Base-by-base conservation (phyloP, 2,888 invertebrate genomes). In the Microctonus aethiopoides region DNA sequence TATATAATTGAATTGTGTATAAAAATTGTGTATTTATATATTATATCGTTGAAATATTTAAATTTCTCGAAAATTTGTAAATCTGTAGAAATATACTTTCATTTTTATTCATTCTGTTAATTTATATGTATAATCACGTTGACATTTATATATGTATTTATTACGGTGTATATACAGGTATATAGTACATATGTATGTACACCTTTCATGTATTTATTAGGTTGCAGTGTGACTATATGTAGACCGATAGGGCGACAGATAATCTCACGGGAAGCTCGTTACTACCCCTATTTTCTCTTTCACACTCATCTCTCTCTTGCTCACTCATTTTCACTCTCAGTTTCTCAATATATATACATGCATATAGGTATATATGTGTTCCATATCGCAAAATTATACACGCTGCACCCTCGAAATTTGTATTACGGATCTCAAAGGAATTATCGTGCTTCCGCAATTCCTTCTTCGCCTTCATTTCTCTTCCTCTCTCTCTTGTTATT, bases 221-320 rank as follows among this genome's bases (percentile, higher is more conserved):
- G n/a, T n/a, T n/a, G n/a, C n/a, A n/a, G n/a, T n/a, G n/a, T n/a
- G n/a, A n/a, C n/a, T n/a, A n/a, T n/a, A n/a, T 20, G 22, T n/a
- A 39, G 16, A 34, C 63, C 51, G 64, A 65, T 66, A 59, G 75
- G 68, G 71, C 71, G 75, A 70, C 72, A 78, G 79, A 81, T 81
- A 79, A 81, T 81, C 81, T 77, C 75, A 70, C 76, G 76, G 79
- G 75, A 81, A 77, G 75, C 79, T 79, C 79, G 83, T 81, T 81
- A 79, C 78, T 80, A 80, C 74, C 77, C 75, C 73, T 72, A 67
- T 71, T 72, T 71, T 68, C 73, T 11, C 29, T 41, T 56, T 60
- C 51, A 13, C 54, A n/a, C 39, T 10, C 41, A 36, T 63, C 34
- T 32, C 41, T 62, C 22, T 63, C 41, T 66, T 26, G 11, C n/a